Evolutionary conservation across 2,797 vertebrate species (phyloP), one percentile per base, ranked within the genome.

Genomic region (Thunnus albacares): DNA sequence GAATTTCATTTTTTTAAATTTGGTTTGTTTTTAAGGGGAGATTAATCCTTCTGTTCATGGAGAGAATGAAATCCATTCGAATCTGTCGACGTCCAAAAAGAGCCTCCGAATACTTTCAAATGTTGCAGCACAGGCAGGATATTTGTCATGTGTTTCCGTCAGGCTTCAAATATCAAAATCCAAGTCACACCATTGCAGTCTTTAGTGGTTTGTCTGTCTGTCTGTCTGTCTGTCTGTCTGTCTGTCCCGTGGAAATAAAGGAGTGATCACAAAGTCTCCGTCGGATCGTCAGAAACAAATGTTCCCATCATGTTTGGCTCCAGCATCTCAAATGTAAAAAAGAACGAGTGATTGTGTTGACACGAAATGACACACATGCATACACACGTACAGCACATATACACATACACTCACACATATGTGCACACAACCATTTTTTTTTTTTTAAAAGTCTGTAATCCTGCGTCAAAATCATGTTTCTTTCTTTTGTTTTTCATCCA

Each of bases 161-260:
- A 26, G 51, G 56, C 11, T 79, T 71, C 64, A 66, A 60, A 73
- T 20, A 43, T 47, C 17, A 73, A 72, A 55, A 75, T 77, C 63
- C 1, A 26, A 75, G 71, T 81, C 67, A 51, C 56, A 45, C 41
- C 17, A 24, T 65, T 2, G 4, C 43, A 58, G 58, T 63, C 71
- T 52, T 69, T 71, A 86, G 88, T 87, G 85, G 86, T 90, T 85
- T 15, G n/a, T 76, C 68, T 20, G 49, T 78, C 55, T 41, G 41
- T 69, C 51, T 15, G 22, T 22, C 22, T 24, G 24, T 24, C 24
- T n/a, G n/a, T n/a, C n/a, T n/a, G 64, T 81, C 28, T 30, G 28
- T 24, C 24, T 24, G 24, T 24, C 63, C 53, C 22, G 0, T 51
- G 66, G 61, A 74, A 81, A 76, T 15, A 56, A 76, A 69, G 35